Conservation (phyloP, 37 sponge, comb jelly and placozoan species). For the Mnemiopsis leidyi region DNA sequence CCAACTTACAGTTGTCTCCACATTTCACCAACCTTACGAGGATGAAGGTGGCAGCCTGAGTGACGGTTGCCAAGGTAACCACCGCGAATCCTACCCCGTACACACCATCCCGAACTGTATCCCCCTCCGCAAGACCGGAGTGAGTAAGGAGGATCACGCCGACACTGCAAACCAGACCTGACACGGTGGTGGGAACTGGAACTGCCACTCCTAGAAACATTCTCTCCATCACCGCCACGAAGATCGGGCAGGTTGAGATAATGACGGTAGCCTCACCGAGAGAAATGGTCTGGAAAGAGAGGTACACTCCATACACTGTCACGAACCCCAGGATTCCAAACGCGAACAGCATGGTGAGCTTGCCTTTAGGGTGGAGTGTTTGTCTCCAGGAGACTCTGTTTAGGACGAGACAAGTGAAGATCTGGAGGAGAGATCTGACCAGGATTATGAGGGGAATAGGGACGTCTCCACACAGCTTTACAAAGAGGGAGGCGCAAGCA, state of each 20-base stretch:
- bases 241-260: conserved; percentile 32
- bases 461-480: conserved; percentile 3
- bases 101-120: background rate
- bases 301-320: conserved; percentile 33
- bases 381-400: background rate
- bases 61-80: background rate
- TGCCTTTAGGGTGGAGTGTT: background rate
- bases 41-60: background rate
- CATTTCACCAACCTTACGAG: conserved; percentile 29
- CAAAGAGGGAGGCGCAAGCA: conserved; percentile 26
- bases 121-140: background rate
- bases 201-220: background rate
- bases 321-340: conserved; percentile 55
- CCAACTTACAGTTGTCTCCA: too few relatives aligned
- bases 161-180: conserved; percentile 17
- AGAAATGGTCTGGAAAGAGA: conserved; percentile 34
- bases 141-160: background rate
- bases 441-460: conserved; percentile 41
- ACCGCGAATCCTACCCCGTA: background rate
- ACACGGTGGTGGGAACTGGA: background rate
- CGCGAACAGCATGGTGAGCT: background rate
- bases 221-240: conserved; percentile 36
- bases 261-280: conserved; percentile 39
- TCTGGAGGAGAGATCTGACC: conserved; percentile 17
- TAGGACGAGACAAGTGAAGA: background rate